Evolutionary conservation across 1,140 invertebrate genomes (phyloP).

Genomic region (Brachionus manjavacas): DNA sequence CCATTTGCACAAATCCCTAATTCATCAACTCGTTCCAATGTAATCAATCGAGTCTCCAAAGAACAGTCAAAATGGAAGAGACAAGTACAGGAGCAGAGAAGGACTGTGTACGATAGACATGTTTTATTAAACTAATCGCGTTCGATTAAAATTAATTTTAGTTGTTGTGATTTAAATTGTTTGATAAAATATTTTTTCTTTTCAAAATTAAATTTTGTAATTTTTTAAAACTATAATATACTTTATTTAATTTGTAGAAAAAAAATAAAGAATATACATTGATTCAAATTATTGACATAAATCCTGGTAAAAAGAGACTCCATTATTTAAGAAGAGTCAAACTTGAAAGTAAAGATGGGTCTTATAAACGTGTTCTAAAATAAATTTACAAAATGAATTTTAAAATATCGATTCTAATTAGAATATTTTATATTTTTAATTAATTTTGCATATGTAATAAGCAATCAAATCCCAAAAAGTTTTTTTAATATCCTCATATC

Average conservation of each 20-base stretch:
- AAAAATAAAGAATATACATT: background rate
- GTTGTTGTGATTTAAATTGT: background rate
- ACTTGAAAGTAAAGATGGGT: too few species aligned
- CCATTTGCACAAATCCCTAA: conserved; percentile 42
- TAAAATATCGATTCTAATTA: background rate
- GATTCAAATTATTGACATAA: background rate
- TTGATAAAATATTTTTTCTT: background rate
- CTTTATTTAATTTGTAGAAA: background rate
- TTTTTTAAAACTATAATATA: background rate
- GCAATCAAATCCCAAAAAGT: background rate
- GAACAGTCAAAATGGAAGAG: conserved; percentile 95
- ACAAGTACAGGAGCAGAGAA: conserved; percentile 88
- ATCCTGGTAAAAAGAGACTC: too few species aligned
- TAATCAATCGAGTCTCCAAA: conserved; percentile 86
- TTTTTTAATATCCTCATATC: background rate
- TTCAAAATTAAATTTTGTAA: background rate
- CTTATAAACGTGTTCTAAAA: too few species aligned
- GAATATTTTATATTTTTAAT: background rate
- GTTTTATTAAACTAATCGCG: conserved; percentile 84
- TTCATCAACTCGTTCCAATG: conserved; percentile 54
- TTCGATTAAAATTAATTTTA: background rate
- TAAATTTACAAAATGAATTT: background rate
- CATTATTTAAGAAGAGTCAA: too few species aligned
- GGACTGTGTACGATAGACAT: conserved; percentile 92
- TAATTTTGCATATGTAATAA: background rate